phyloP scores from a whole-genome alignment of 2,797 vertebrate genomes.

The Sebastes steindachneri region DNA sequence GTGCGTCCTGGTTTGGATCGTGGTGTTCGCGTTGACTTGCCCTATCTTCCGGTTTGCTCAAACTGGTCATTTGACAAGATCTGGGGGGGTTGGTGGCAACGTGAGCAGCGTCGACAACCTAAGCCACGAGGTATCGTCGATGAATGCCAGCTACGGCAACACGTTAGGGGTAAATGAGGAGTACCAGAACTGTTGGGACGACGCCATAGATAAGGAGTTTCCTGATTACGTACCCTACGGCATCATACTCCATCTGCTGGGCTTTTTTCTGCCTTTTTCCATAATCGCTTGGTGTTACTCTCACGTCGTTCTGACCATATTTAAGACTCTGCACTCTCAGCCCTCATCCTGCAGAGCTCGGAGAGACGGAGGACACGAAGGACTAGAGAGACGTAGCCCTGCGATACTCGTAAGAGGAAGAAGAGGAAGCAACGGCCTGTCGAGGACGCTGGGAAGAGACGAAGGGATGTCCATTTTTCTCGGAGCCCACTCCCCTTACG shows the following conservation, averaged over 20 bases:
- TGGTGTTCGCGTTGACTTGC: slow-evolving; percentile 86
- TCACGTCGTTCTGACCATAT: slow-evolving; percentile 85
- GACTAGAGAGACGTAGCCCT: slow-evolving; percentile 27
- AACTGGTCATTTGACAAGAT: slow-evolving; percentile 77
- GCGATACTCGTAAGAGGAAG: slow-evolving; percentile 24
- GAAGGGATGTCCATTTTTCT: slow-evolving; percentile 74
- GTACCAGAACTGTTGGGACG: slow-evolving; percentile 87
- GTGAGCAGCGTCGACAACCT: slow-evolving; percentile 5
- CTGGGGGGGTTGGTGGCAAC: slow-evolving; percentile 29
- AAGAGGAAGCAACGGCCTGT: slow-evolving; percentile 50
- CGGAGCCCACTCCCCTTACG: slow-evolving; percentile 79
- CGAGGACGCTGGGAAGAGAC: slow-evolving; percentile 21
- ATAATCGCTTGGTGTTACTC: slow-evolving; percentile 90
- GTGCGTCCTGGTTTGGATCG: slow-evolving; percentile 85
- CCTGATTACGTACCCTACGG: slow-evolving; percentile 86
- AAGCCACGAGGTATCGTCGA: neutral
- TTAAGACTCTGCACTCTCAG: slow-evolving; percentile 81
- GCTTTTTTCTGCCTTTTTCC: slow-evolving; percentile 87
- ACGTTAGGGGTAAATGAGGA: slow-evolving; percentile 41
- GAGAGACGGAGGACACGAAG: neutral
- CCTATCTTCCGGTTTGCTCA: slow-evolving; percentile 89
- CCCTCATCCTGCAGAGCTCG: slow-evolving; percentile 46
- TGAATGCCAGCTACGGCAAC: slow-evolving; percentile 33
- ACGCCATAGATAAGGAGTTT: slow-evolving; percentile 88
- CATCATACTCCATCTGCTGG: slow-evolving; percentile 86